Base-by-base conservation (phyloP, 2,113 vertebrate genomes). In the Lepisosteus oculatus region DNA sequence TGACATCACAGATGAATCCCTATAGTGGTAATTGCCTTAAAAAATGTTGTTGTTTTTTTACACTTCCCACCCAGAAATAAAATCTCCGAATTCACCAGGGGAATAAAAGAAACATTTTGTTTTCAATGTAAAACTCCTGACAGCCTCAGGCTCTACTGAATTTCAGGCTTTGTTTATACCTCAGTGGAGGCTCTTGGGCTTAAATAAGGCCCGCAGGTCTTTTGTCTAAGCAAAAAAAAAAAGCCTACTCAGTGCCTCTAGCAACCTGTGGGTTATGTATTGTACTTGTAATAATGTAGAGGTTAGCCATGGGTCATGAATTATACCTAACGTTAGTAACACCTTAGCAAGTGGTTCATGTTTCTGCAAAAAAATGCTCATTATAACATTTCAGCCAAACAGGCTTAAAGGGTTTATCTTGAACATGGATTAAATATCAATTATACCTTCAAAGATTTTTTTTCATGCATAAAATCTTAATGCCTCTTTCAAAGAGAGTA, bases 111-210 rank as follows among this genome's bases (percentile, higher is more conserved):
- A 88, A 83, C 85, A 77, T 81, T 85, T 83, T 79, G 85, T 81
- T 78, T 84, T 62, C 78, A 79, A 76, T 81, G 79, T 81, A 79
- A 80, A 85, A 77, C 29, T 29, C 66, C 71, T 78, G 77, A 80
- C 80, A 73, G 86, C 89, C 85, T 82, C 79, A 72, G 81, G 89
- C 87, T 81, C 81, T 77, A 81, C 85, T 83, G 86, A 87, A 89
- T 90, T 90, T 82, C 83, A 85, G 84, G 81, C 85, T 90, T 88
- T 92, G 88, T 90, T 91, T 90, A 85, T 71, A 80, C 70, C 63
- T 80, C 57, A 71, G 77, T 70, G 63, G 83, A 83, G 79, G 81
- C 82, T 85, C 86, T 82, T 78, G 84, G 82, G 87, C 83, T 87
- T 66, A 70, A 74, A 74, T 74, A 79, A 79, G 80, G 85, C 88